phyloP scores from a whole-genome alignment of 2,113 vertebrate genomes.

The Pygoscelis adeliae region DNA sequence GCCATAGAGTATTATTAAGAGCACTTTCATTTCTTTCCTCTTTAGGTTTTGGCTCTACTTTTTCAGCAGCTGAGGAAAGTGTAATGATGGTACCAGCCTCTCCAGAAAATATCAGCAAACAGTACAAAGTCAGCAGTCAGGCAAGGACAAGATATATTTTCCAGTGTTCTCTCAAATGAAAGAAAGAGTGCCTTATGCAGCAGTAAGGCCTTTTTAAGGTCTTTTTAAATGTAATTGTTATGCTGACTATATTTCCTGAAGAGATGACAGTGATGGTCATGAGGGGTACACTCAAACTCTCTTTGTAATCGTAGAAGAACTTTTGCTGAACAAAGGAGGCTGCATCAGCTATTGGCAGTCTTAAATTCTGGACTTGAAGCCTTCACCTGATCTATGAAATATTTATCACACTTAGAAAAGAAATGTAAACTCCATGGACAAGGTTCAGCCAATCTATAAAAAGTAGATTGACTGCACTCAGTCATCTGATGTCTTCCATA shows the following conservation, averaged over 20 bases:
- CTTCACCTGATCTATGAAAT: background rate
- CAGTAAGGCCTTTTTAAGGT: background rate
- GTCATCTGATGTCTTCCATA: background rate
- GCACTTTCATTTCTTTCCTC: background rate
- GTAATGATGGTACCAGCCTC: constrained; percentile 74
- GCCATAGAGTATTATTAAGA: background rate
- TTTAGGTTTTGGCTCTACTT: constrained; percentile 92
- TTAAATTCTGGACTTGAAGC: background rate
- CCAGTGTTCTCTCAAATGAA: background rate
- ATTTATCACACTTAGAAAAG: background rate
- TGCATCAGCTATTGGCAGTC: background rate
- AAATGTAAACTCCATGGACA: background rate
- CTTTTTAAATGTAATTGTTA: background rate
- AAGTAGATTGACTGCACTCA: background rate
- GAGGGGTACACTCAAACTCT: background rate
- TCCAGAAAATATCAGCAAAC: constrained; percentile 81
- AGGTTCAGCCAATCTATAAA: background rate
- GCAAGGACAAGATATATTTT: constrained; percentile 68
- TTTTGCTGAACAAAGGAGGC: background rate
- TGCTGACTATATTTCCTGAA: background rate
- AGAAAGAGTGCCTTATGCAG: background rate
- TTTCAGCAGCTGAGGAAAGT: constrained; percentile 94
- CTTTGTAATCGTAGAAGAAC: background rate
- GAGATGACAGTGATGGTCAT: background rate
- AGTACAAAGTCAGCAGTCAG: constrained; percentile 93